Evolutionary conservation across 1,140 invertebrate genomes (phyloP).

Genomic region (Rhysida immarginata): DNA sequence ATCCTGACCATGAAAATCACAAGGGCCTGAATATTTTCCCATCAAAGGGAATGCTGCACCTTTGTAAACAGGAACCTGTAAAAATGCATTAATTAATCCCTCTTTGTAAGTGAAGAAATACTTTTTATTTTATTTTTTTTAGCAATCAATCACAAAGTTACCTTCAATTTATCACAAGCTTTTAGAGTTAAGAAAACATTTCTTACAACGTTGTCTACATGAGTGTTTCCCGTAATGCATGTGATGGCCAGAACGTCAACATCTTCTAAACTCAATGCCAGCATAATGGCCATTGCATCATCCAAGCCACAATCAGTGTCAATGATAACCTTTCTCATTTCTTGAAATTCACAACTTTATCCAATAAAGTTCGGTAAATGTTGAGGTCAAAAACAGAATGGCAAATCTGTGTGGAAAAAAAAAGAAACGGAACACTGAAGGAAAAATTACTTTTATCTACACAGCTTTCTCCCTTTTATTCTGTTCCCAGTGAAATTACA

Average conservation of each 20-base stretch:
- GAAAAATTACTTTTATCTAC: no score
- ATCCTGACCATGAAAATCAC: constrained; percentile 40
- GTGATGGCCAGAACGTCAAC: constrained; percentile 43
- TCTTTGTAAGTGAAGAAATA: neutral
- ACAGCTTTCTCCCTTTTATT: no score
- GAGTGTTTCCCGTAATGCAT: constrained; percentile 45
- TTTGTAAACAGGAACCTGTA: constrained; percentile 47
- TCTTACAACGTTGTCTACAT: constrained; percentile 37
- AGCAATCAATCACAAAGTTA: neutral
- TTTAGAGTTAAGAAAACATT: constrained; percentile 44
- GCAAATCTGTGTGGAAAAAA: no score
- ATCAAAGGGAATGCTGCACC: constrained; percentile 40
- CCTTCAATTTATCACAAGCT: constrained; percentile 24
- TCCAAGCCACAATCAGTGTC: constrained; percentile 5
- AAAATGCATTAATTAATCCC: constrained; percentile 10
- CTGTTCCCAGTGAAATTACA: no score
- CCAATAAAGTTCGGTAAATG: no score
- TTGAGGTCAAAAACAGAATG: no score
- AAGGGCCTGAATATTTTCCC: constrained; percentile 18
- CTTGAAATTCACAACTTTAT: no score
- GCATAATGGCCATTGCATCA: constrained; percentile 5
- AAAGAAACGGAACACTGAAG: no score
- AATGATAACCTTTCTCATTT: neutral
- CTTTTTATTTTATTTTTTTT: neutral
- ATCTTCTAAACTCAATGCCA: constrained; percentile 18